These are phyloP conservation scores for Leistus spinibarbis DNA, from an alignment of 2,888 invertebrate species.

Conservation along the genomic window DNA sequence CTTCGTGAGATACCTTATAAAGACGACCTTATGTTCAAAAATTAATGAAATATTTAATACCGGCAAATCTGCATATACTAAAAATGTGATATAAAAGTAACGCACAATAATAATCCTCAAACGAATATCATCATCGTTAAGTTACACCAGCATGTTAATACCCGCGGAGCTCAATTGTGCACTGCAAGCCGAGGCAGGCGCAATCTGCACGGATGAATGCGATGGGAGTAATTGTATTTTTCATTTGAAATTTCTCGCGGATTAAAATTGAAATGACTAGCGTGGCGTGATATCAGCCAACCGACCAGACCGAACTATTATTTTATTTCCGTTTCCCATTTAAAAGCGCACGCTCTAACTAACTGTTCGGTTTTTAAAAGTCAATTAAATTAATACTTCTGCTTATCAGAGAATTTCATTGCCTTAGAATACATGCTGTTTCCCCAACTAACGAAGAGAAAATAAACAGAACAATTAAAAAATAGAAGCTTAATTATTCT, in stretches of 20 bases:
- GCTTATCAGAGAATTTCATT: no score
- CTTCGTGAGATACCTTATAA: no score
- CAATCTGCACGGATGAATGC: background rate
- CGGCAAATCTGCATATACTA: background rate
- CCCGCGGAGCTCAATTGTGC: background rate
- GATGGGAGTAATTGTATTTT: constrained; percentile 16
- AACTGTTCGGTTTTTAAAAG: no score
- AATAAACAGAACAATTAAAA: no score
- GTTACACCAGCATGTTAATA: background rate
- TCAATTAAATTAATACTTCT: no score
- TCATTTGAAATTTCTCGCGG: constrained; percentile 19
- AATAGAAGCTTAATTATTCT: no score
- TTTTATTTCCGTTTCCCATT: constrained; percentile 17
- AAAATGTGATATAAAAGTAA: background rate
- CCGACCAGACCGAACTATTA: constrained; percentile 5
- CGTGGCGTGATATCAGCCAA: background rate
- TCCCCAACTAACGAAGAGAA: no score
- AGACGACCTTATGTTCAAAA: no score
- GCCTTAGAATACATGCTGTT: no score
- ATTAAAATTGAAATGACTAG: constrained; percentile 26
- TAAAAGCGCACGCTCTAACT: background rate
- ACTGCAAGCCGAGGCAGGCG: background rate
- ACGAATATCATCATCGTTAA: background rate
- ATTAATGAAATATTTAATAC: no score
- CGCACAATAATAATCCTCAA: background rate